phyloP scores from a whole-genome alignment of 2,797 vertebrate species.

The Takifugu ocellatus region DNA sequence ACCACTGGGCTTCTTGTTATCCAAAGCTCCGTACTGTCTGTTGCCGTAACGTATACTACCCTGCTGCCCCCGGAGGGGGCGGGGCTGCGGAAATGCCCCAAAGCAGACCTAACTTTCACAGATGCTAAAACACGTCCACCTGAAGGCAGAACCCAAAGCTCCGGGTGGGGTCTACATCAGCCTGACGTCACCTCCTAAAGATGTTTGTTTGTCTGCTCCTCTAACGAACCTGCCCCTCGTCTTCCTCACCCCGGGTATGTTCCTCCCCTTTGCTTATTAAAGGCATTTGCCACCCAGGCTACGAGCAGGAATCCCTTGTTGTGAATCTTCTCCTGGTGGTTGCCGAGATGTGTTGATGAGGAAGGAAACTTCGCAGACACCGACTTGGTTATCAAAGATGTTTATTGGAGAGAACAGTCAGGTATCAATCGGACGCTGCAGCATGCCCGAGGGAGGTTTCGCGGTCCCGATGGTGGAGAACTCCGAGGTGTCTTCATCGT shows the following conservation, averaged over 20 bases:
- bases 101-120: constrained; percentile 64
- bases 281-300: constrained; percentile 24
- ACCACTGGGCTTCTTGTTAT: constrained; percentile 50
- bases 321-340: too few relatives aligned
- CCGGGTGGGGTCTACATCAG: constrained; percentile 33
- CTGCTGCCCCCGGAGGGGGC: constrained; percentile 30
- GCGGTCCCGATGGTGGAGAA: too few relatives aligned
- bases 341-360: too few relatives aligned
- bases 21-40: constrained; percentile 40
- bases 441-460: too few relatives aligned
- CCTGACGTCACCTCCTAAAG: constrained; percentile 43
- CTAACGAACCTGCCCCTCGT: constrained; percentile 2
- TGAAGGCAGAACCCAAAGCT: constrained; percentile 15
- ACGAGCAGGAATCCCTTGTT: constrained; percentile 22
- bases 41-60: constrained; percentile 15
- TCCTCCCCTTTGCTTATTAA: constrained; percentile 2
- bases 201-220: constrained; percentile 25
- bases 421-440: too few relatives aligned
- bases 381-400: too few relatives aligned
- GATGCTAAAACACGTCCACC: constrained; percentile 49
- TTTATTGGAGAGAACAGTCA: too few relatives aligned
- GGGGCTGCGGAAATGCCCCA: constrained; percentile 52
- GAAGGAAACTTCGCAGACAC: too few relatives aligned
- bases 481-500: too few relatives aligned
- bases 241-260: not conserved